phyloP scores from a whole-genome alignment of 2,113 vertebrate genomes.

The Malurus alboscapulatus region DNA sequence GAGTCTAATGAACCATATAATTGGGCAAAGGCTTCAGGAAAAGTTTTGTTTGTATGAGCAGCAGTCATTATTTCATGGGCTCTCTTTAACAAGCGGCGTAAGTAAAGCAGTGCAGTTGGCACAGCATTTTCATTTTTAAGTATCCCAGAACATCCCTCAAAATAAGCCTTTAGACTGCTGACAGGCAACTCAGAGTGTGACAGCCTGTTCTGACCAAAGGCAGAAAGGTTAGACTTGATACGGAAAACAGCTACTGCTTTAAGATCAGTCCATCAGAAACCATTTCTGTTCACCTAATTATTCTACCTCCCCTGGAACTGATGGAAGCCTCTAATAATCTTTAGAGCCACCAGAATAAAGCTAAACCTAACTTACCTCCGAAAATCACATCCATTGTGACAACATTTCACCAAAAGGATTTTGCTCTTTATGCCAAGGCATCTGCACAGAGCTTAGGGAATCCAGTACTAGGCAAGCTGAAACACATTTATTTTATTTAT shows the following conservation, averaged over 20 bases:
- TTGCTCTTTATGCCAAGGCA: background rate
- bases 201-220: background rate
- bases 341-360: background rate
- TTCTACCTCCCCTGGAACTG: background rate
- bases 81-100: background rate
- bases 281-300: background rate
- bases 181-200: background rate
- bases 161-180: background rate
- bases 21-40: background rate
- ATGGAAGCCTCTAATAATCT: background rate
- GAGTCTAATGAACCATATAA: background rate
- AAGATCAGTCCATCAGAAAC: background rate
- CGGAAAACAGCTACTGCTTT: background rate
- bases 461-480: slow-evolving; percentile 21
- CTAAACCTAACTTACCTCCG: background rate
- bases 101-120: background rate
- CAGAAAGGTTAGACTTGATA: background rate
- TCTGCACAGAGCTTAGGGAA: background rate
- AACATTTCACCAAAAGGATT: background rate
- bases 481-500: slow-evolving; percentile 46
- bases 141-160: background rate
- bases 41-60: background rate
- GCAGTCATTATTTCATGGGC: background rate
- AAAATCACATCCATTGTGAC: background rate
- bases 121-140: background rate